Percentiles rank a stretch among this genome's conserved stretches.
Evolutionary conservation across 1,140 invertebrate genomes (phyloP).

Genomic region (Samia ricini): DNA sequence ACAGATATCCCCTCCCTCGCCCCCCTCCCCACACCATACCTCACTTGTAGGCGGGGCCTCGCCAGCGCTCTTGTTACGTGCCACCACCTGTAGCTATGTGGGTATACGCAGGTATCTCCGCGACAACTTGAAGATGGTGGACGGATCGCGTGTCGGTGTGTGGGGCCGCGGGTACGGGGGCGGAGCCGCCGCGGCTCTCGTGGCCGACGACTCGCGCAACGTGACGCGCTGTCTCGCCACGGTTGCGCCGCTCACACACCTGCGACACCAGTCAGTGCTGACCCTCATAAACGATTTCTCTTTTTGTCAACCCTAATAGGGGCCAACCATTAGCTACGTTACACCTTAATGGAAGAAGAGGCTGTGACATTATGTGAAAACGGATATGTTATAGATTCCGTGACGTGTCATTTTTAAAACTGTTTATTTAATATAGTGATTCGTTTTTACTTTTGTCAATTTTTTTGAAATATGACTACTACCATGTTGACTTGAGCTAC

Average conservation of each 20-base stretch:
- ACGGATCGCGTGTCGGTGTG: conserved; percentile 84
- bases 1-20: no score
- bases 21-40: no score
- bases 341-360: no score
- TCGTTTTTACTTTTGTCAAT: neutral
- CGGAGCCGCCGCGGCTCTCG: conserved; percentile 84
- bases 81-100: no score
- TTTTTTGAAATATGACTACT: neutral
- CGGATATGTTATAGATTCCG: no score
- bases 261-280: conserved; percentile 88
- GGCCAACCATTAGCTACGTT: no score
- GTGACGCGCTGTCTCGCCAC: conserved; percentile 89
- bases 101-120: conserved; percentile 80
- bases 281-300: no score
- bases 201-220: conserved; percentile 84
- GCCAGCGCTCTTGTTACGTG: no score
- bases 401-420: neutral
- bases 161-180: conserved; percentile 86
- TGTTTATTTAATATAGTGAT: neutral
- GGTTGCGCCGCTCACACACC: conserved; percentile 89
- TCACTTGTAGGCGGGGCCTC: no score
- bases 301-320: no score
- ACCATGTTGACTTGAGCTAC: no score
- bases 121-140: conserved; percentile 86
- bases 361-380: no score